Evolutionary conservation across 2,113 vertebrate species (phyloP).

Genomic region (Suricata suricatta): DNA sequence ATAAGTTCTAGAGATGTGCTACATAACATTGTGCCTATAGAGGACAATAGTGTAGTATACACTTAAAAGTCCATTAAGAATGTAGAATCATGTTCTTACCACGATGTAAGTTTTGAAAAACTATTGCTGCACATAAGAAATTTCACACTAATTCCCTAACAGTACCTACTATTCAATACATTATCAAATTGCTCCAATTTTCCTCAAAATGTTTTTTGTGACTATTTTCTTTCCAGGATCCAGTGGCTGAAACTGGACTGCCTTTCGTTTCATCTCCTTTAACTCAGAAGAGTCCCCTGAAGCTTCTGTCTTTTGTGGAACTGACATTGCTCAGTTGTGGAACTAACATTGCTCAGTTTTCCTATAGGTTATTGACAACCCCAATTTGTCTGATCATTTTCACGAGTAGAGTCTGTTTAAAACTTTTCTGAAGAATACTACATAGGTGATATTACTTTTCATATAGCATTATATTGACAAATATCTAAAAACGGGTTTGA

Average conservation of each 20-base stretch:
- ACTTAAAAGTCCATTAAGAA: not conserved
- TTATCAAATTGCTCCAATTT: not conserved
- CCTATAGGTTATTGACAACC: not conserved
- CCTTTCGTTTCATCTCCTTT: not conserved
- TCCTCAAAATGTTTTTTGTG: not conserved
- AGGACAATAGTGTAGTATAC: not conserved
- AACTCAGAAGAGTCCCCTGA: not conserved
- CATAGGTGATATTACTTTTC: not conserved
- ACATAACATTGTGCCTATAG: not conserved
- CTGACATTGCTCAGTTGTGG: not conserved
- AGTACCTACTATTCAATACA: not conserved
- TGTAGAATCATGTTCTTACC: not conserved
- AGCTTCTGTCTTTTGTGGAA: not conserved
- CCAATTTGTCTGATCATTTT: not conserved
- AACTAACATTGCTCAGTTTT: not conserved
- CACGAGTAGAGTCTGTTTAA: not conserved
- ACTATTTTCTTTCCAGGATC: not conserved
- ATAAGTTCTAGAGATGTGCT: not conserved
- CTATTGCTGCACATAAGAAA: not conserved
- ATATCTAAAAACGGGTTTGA: not conserved
- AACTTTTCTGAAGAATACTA: not conserved
- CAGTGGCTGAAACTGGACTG: not conserved
- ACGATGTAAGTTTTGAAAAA: not conserved
- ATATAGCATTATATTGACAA: not conserved
- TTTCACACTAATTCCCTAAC: not conserved